Evolutionary conservation across 2,797 vertebrate species (phyloP), one percentile per base, ranked within the genome.

Genomic region (Typhlichthys eigenmanni): DNA sequence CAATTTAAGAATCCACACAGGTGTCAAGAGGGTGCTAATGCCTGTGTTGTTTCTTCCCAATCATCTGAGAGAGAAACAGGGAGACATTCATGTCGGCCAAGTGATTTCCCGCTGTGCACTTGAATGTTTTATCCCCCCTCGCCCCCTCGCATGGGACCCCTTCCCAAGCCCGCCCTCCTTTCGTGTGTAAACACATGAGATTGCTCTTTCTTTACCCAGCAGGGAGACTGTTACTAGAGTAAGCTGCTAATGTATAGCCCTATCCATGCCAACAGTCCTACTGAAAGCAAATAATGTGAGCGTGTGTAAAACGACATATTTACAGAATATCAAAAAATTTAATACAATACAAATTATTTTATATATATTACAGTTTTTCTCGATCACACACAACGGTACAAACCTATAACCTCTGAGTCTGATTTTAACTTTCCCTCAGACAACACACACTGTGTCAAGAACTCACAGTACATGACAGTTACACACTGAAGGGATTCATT

Each of bases 1-100:
- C 78, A 82, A 83, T 88, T 81, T 73, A 66, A 71, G 66, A 85
- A 81, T 75, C 78, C 75, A 82, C 81, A 80, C 75, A 82, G 78
- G 82, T 88, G 80, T 83, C 84, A 61, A 78, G 79, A 74, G 72
- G 61, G 52, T 71, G 71, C 73, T 82, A 87, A 87, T 82, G 76
- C 70, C 43, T 1, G n/a, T 70, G 70, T 53, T 72, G 78, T 78
- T 86, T 81, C 70, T 81, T 43, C 52, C 70, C 68, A 60, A 64
- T 80, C 70, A 69, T 71, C 72, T 71, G 62, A 62, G 76, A 82
- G 78, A 75, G 12, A 58, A 19, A 54, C 24, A 54, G 19, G 29
- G 51, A 24, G 51, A 53, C 14, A 53, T 43, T 17, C 9, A 57
- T 48, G 47, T 48, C 47, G 10, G 12, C 47, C 47, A 14, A 48